Conservation (phyloP, 2,888 invertebrate species). For the Flexamia atlantica region DNA sequence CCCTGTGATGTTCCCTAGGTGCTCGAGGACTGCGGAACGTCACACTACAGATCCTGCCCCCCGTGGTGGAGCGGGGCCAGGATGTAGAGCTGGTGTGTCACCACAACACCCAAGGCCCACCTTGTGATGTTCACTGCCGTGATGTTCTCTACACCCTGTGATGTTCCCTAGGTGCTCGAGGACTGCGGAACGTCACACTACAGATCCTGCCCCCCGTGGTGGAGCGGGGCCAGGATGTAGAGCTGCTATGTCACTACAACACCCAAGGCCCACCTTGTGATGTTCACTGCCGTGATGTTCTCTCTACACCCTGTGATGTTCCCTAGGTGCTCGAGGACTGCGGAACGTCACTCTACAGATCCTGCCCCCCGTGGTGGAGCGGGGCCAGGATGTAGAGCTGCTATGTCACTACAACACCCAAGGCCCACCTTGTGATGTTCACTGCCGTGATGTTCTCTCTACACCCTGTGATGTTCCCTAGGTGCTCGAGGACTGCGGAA, state of each 20-base stretch:
- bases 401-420: slow-evolving; percentile 81
- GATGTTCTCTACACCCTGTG: slow-evolving; percentile 86
- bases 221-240: slow-evolving; percentile 82
- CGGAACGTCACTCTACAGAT: slow-evolving; percentile 80
- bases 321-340: slow-evolving; percentile 83
- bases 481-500: slow-evolving; percentile 84
- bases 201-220: slow-evolving; percentile 79
- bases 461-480: slow-evolving; percentile 87
- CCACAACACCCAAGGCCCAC: slow-evolving; percentile 86
- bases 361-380: slow-evolving; percentile 81
- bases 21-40: slow-evolving; percentile 85
- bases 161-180: slow-evolving; percentile 88
- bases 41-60: slow-evolving; percentile 81
- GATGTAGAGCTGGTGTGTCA: slow-evolving; percentile 85
- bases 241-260: slow-evolving; percentile 83
- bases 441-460: too few relatives aligned
- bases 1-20: slow-evolving; percentile 83
- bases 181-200: slow-evolving; percentile 83
- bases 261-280: slow-evolving; percentile 79
- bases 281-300: too few relatives aligned
- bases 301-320: slow-evolving; percentile 82
- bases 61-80: slow-evolving; percentile 82
- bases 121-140: too few relatives aligned
- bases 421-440: too few relatives aligned
- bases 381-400: slow-evolving; percentile 83